These are phyloP conservation scores for Mesitornis unicolor DNA, from an alignment of 2,113 vertebrate genomes.

Conservation along the genomic window DNA sequence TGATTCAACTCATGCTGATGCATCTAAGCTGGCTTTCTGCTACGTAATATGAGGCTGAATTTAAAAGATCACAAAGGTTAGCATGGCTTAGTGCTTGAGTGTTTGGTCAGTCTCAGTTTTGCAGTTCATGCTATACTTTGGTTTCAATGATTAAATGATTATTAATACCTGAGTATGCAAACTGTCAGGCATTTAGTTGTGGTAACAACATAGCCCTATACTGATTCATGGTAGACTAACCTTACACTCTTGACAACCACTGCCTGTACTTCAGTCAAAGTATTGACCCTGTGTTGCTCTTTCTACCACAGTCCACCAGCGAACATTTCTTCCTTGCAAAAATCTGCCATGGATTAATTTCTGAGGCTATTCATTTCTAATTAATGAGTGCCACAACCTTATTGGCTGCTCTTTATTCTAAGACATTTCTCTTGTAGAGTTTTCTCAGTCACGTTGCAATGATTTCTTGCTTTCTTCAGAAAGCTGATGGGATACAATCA, in stretches of 20 bases:
- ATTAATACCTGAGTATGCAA: neutral
- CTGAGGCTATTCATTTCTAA: too few species aligned
- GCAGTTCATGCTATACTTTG: neutral
- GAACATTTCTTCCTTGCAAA: neutral
- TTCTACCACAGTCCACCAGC: neutral
- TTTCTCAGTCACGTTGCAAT: neutral
- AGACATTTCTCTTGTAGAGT: neutral
- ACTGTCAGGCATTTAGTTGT: neutral
- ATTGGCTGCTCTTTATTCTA: neutral
- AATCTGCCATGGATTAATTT: neutral
- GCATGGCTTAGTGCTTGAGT: neutral
- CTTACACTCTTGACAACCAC: neutral
- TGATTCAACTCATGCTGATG: neutral
- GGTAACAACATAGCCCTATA: neutral
- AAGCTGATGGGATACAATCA: neutral
- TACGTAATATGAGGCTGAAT: neutral
- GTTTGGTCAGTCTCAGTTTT: neutral
- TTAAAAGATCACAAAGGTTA: neutral
- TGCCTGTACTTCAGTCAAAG: neutral
- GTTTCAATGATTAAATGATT: neutral
- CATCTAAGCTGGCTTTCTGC: neutral
- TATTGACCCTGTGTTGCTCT: neutral
- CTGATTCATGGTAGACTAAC: neutral
- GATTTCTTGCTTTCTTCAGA: neutral
- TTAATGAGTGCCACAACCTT: neutral